phyloP scores from a whole-genome alignment of 2,113 vertebrate species.

The Rhinoderma darwinii region DNA sequence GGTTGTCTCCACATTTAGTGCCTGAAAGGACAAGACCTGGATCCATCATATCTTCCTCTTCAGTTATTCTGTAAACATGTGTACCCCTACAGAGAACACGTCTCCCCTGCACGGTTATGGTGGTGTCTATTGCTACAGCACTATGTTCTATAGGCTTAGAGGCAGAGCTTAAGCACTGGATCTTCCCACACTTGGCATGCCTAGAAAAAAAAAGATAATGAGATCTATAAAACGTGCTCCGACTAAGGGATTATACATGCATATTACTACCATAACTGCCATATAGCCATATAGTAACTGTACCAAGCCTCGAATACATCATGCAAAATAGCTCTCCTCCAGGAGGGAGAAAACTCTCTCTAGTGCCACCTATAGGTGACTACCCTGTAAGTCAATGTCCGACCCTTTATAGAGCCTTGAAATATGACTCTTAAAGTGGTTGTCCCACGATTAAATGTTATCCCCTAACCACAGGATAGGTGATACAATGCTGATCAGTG shows the following conservation, averaged over 20 bases:
- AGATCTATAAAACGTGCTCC: background rate
- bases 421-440: too few relatives aligned
- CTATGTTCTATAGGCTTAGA: slow-evolving; percentile 84
- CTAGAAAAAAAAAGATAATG: slow-evolving; percentile 67
- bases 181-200: slow-evolving; percentile 93
- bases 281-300: background rate
- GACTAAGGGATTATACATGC: background rate
- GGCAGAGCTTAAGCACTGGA: slow-evolving; percentile 87
- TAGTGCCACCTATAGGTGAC: too few relatives aligned
- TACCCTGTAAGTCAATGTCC: too few relatives aligned
- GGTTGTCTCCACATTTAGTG: slow-evolving; percentile 90
- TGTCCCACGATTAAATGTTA: too few relatives aligned
- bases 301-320: too few relatives aligned
- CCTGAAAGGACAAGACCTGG: slow-evolving; percentile 94
- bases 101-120: slow-evolving; percentile 69
- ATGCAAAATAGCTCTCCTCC: too few relatives aligned
- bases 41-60: slow-evolving; percentile 86
- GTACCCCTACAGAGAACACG: slow-evolving; percentile 84
- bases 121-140: slow-evolving; percentile 90
- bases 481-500: too few relatives aligned
- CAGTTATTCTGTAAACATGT: slow-evolving; percentile 82
- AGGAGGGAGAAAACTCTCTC: too few relatives aligned
- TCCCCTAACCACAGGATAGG: too few relatives aligned
- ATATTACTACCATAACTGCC: background rate
- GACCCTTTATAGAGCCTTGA: too few relatives aligned